Evolutionary conservation across 2,113 vertebrate genomes (phyloP), one percentile per base, ranked within the genome.

Genomic region (Loxodonta africana): DNA sequence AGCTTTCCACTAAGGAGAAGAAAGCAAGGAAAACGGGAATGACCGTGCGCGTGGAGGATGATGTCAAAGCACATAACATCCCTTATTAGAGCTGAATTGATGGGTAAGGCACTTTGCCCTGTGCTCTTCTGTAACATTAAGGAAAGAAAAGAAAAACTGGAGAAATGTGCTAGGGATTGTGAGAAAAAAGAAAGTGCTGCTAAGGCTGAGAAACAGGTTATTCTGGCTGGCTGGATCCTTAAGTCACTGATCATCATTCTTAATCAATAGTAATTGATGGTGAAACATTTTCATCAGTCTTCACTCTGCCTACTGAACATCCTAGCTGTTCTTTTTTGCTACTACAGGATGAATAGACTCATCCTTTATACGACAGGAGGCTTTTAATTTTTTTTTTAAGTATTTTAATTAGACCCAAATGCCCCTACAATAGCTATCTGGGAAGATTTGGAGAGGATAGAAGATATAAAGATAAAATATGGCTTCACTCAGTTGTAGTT

Each of bases 11-110:
- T 96, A 97, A 97, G 91, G 87, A 97, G 65, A 96, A 57, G 62
- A 97, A 76, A 78, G 48, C 67, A 96, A 81, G 96, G 90, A 95
- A 98, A 98, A 95, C 53, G 97, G 92, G 91, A 95, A 89, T 63
- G 96, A 98, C 33, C 44, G 6, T 93, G 91, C 83, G 74, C 46
- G 28, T 57, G 73, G 89, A 97, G 80, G 96, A 97, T 95, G 95
- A 96, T 97, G 88, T 92, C 92, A 93, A 96, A 97, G 76, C 91
- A 95, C 37, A 33, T 95, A 97, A 97, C 88, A 96, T 83, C 89
- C 77, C 95, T 95, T 98, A 95, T 98, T 98, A 98, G 98, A 96
- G 89, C 28, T 83, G 94, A 98, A 98, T 98, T 98, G 97, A 98
- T 98, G 97, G 67, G 69, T 26, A 6, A 90, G 97, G 63, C 28